These are phyloP conservation scores for Schizaphis graminum DNA, from an alignment of 2,888 invertebrate species.

Conservation along the genomic window DNA sequence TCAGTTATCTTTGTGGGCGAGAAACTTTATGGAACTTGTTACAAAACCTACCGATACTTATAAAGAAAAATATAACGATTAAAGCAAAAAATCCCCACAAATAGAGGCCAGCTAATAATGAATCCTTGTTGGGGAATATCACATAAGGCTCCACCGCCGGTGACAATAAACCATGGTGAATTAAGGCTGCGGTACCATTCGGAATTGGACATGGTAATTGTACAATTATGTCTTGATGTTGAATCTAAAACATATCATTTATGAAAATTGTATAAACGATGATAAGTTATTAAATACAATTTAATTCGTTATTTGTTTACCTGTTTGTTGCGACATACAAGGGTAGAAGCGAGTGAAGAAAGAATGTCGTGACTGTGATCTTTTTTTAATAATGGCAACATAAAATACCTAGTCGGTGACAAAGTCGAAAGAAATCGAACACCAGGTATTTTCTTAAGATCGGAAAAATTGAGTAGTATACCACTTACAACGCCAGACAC, in stretches of 20 bases:
- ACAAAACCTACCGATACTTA: conserved; percentile 65
- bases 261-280: conserved; percentile 67
- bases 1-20: conserved; percentile 49
- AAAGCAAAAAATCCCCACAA: conserved; percentile 62
- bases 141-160: conserved; percentile 65
- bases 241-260: conserved; percentile 75
- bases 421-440: conserved; percentile 77
- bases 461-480: conserved; percentile 78
- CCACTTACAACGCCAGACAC: conserved; percentile 78
- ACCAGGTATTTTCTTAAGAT: conserved; percentile 77
- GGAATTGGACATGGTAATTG: conserved; percentile 85
- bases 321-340: conserved; percentile 81
- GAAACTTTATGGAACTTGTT: conserved; percentile 53
- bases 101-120: conserved; percentile 61
- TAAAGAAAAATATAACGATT: conserved; percentile 63
- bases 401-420: conserved; percentile 82
- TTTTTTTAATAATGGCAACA: conserved; percentile 78
- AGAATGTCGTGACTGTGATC: conserved; percentile 80
- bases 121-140: conserved; percentile 49
- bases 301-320: conserved; percentile 70
- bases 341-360: conserved; percentile 74
- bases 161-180: conserved; percentile 68
- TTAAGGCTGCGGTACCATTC: conserved; percentile 76
- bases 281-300: not conserved
- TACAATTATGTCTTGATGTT: conserved; percentile 89